Conservation (phyloP, 2,888 invertebrate genomes). For the Sminthurinus aureus region DNA sequence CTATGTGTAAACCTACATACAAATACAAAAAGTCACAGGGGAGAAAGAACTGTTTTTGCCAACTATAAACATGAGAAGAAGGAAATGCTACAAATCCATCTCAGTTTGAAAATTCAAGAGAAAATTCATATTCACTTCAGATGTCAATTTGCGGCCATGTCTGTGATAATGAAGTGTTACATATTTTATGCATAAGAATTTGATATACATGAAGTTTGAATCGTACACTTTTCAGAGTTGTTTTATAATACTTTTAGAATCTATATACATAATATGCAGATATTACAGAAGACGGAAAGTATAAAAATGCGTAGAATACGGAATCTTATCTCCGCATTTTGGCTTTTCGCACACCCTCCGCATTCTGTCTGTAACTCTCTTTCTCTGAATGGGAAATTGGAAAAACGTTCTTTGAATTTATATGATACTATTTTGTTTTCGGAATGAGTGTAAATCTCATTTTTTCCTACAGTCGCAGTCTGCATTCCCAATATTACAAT, state of each 20-base stretch:
- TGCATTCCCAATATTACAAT: neutral
- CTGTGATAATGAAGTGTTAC: neutral
- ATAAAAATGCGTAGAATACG: neutral
- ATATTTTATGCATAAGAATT: neutral
- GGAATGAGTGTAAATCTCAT: neutral
- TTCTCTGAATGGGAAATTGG: neutral
- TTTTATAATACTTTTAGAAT: neutral
- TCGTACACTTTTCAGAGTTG: neutral
- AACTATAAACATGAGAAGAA: neutral
- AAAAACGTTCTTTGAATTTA: slow-evolving; percentile 20
- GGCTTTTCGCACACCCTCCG: neutral
- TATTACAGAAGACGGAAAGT: neutral
- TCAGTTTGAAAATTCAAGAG: neutral
- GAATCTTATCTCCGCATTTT: neutral
- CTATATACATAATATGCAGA: neutral
- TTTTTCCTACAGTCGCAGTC: neutral
- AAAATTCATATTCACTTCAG: neutral
- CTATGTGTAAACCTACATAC: neutral
- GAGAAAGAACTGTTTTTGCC: neutral
- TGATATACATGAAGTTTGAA: neutral
- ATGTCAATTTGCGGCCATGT: neutral
- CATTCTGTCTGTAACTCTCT: neutral
- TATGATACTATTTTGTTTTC: neutral
- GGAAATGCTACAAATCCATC: neutral
- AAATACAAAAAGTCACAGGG: neutral